Evolutionary conservation across 2,888 invertebrate species (phyloP).

Genomic region (Psylliodes chrysocephalus): DNA sequence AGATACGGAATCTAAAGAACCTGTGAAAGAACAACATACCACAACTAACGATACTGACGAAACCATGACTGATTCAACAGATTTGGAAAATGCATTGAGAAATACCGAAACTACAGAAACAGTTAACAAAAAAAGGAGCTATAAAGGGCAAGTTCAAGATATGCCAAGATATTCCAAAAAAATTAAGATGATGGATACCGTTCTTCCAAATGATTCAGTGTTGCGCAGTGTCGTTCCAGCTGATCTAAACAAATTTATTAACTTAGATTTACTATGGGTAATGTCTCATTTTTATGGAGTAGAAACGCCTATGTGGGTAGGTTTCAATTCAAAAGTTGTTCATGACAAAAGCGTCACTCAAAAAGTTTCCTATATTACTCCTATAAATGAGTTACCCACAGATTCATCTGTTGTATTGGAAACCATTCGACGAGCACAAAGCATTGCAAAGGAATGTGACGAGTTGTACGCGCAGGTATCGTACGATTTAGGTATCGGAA

Average conservation of each 20-base stretch:
- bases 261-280: too few species aligned
- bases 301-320: slow-evolving; percentile 47
- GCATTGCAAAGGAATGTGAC: too few species aligned
- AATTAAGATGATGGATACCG: neutral
- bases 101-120: neutral
- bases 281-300: too few species aligned
- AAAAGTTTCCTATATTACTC: slow-evolving; percentile 51
- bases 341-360: slow-evolving; percentile 40
- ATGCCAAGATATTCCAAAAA: neutral
- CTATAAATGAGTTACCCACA: slow-evolving; percentile 55
- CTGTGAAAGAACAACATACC: slow-evolving; percentile 17
- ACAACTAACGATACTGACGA: slow-evolving; percentile 42
- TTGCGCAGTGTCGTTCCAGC: too few species aligned
- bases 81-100: neutral
- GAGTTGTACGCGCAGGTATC: neutral
- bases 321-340: slow-evolving; percentile 45
- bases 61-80: too few species aligned
- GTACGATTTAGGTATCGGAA: neutral
- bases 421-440: too few species aligned
- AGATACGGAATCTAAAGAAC: slow-evolving; percentile 44
- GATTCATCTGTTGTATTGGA: too few species aligned
- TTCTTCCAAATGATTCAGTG: neutral
- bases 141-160: neutral
- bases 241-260: too few species aligned
- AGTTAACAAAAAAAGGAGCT: neutral